Evolutionary conservation across 1,140 invertebrate species (phyloP).

Genomic region (Diuraphis noxia): DNA sequence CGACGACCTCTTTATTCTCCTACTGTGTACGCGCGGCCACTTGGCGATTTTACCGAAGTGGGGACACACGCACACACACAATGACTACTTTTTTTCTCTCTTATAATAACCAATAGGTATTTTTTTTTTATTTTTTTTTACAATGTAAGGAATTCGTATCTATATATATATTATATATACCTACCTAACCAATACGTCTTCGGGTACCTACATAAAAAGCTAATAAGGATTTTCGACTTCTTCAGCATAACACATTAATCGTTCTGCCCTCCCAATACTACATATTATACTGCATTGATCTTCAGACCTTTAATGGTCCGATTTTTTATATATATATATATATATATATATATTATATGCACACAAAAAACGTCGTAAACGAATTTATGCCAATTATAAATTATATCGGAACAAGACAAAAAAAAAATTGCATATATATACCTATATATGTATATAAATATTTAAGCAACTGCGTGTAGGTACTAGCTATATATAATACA

Average conservation of each 20-base stretch:
- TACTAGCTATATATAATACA: too few species aligned
- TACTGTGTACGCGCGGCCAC: slow-evolving; percentile 21
- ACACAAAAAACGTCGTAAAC: slow-evolving; percentile 3
- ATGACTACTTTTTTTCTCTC: slow-evolving; percentile 34
- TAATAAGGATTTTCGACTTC: slow-evolving; percentile 38
- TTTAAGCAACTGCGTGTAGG: neutral
- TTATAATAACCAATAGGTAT: slow-evolving; percentile 37
- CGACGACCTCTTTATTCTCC: slow-evolving; percentile 45
- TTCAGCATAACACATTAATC: neutral
- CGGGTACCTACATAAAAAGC: neutral
- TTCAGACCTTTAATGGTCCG: neutral
- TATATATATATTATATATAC: too few species aligned
- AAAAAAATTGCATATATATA: neutral
- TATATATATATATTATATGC: too few species aligned
- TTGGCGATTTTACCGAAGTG: neutral
- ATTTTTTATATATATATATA: neutral
- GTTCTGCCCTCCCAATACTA: neutral
- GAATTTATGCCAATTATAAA: slow-evolving; percentile 40
- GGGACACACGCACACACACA: neutral
- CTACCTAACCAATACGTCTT: too few species aligned
- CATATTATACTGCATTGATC: neutral
- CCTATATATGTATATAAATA: too few species aligned
- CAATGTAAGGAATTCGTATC: slow-evolving; percentile 17
- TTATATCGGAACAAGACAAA: neutral
- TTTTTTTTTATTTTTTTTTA: slow-evolving; percentile 12